phyloP scores from a whole-genome alignment of 37 sponge, comb jelly and placozoan species.

The Diacarnus erythraeanus region DNA sequence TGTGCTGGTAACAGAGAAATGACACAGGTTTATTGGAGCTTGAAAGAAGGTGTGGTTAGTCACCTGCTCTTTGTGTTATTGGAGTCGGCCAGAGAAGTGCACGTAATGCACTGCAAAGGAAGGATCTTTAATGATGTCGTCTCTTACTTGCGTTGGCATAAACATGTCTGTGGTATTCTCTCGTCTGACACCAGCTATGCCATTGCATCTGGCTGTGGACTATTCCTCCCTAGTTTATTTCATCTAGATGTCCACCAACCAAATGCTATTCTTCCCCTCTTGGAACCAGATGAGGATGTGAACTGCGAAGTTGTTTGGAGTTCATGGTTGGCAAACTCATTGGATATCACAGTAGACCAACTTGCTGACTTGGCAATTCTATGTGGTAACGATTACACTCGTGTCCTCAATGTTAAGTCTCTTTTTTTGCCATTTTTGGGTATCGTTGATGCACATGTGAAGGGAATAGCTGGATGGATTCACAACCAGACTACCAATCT shows the following conservation, averaged over 20 bases:
- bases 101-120: constrained; percentile 32
- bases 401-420: background rate
- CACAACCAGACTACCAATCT: background rate
- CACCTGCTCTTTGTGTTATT: constrained; percentile 21
- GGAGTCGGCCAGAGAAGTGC: background rate
- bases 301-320: constrained; percentile 8
- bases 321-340: constrained; percentile 7
- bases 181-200: constrained; percentile 54
- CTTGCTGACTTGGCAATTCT: constrained; percentile 45
- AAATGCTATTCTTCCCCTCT: background rate
- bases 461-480: constrained; percentile 32
- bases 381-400: constrained; percentile 1
- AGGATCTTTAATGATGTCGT: constrained; percentile 24
- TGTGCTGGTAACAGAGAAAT: constrained; percentile 34
- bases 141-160: constrained; percentile 8
- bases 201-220: constrained; percentile 6
- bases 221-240: constrained; percentile 34
- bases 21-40: background rate
- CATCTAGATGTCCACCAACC: constrained; percentile 9
- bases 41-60: background rate
- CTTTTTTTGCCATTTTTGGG: constrained; percentile 6
- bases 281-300: constrained; percentile 5
- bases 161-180: constrained; percentile 50
- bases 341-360: constrained; percentile 18
- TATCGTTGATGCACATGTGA: constrained; percentile 2